Percentiles rank a stretch among this genome's conserved stretches.
Conservation (phyloP, 2,113 vertebrate genomes). For the Gavialis gangeticus region DNA sequence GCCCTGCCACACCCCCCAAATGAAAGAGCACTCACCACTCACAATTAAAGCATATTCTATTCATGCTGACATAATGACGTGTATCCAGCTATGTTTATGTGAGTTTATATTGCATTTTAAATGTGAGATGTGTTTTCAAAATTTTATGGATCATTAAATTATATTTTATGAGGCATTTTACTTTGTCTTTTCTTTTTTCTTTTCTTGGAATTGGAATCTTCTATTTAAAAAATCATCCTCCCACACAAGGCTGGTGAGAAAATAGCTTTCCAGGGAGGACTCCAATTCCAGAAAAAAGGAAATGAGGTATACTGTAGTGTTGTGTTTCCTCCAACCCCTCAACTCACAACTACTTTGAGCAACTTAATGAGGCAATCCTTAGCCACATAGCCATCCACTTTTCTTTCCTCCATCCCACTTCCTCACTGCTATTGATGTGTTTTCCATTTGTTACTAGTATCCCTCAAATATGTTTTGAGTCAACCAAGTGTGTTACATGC, state of each 20-base stretch:
- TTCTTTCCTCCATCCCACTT: neutral
- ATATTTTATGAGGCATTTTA: neutral
- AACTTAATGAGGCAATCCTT: neutral
- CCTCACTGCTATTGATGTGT: neutral
- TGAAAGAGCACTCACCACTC: neutral
- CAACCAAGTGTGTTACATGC: fast-evolving
- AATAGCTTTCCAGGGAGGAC: neutral
- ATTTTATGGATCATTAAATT: neutral
- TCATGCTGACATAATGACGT: neutral
- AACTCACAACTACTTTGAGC: neutral
- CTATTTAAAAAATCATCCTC: neutral
- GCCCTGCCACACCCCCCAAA: neutral
- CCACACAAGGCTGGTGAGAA: neutral
- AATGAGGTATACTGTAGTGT: neutral
- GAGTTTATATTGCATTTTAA: too few species aligned
- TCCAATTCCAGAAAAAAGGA: neutral
- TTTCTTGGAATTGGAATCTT: neutral
- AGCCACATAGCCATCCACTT: neutral
- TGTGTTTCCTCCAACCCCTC: neutral
- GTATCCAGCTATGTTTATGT: neutral
- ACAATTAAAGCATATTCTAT: neutral
- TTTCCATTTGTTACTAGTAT: fast-evolving
- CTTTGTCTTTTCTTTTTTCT: neutral
- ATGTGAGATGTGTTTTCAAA: too few species aligned
- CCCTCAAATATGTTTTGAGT: neutral